Percentiles rank a stretch among this genome's conserved stretches.
Conservation (phyloP, 2,113 vertebrate species). For the Chaetura pelagica region DNA sequence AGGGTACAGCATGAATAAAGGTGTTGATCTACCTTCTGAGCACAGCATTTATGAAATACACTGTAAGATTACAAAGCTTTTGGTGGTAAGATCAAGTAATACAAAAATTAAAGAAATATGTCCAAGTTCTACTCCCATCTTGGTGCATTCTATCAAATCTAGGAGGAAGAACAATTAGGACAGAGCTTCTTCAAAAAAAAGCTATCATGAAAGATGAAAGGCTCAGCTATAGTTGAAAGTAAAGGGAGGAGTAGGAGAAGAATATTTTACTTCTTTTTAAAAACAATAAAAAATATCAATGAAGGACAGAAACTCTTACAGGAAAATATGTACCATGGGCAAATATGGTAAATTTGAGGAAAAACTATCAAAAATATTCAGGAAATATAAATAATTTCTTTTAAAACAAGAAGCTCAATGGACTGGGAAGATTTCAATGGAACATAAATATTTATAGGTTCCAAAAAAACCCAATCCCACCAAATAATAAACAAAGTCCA, state of each 20-base stretch:
- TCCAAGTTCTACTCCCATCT: background rate
- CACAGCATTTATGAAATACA: background rate
- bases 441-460: background rate
- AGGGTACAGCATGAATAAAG: background rate
- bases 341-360: background rate
- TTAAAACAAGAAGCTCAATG: background rate
- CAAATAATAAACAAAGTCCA: background rate
- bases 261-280: background rate
- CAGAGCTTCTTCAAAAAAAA: slow-evolving; percentile 25
- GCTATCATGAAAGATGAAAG: slow-evolving; percentile 24
- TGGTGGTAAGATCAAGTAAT: background rate
- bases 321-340: background rate
- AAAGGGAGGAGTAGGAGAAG: background rate
- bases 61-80: slow-evolving; percentile 18
- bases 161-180: slow-evolving; percentile 24
- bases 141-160: slow-evolving; percentile 4
- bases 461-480: background rate
- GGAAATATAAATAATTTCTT: background rate
- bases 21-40: slow-evolving; percentile 1
- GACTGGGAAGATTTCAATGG: background rate
- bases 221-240: background rate
- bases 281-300: background rate
- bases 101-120: slow-evolving; percentile 25
- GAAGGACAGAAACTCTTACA: background rate
- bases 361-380: background rate